Percentiles rank a stretch among this genome's conserved stretches.
phyloP scores from a whole-genome alignment of 64 coral and sea anemone genomes.

The Astreopora myriophthalma region DNA sequence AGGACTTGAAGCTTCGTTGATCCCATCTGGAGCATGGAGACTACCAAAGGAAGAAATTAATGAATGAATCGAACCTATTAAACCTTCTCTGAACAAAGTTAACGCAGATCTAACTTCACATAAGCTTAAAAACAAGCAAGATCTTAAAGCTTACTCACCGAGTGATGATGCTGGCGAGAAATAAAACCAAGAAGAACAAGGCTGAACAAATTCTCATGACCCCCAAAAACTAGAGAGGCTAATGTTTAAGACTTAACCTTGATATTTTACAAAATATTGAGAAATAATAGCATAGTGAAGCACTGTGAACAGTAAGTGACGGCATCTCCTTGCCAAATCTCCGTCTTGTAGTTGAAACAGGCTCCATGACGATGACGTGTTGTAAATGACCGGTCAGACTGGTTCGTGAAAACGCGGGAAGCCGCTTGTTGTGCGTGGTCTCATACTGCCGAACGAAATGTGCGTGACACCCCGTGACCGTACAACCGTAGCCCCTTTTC shows the following conservation, averaged over 20 bases:
- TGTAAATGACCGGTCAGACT: conserved; percentile 67
- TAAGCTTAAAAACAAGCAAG: too few species aligned
- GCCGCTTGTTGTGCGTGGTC: too few species aligned
- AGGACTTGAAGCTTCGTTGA: neutral
- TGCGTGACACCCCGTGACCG: too few species aligned
- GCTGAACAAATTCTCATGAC: conserved; percentile 13
- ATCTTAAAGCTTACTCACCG: too few species aligned
- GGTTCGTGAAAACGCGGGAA: neutral
- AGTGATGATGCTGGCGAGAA: neutral
- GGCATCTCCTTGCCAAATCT: conserved; percentile 33
- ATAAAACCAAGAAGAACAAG: conserved; percentile 24
- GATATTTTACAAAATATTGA: conserved; percentile 22
- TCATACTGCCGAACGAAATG: too few species aligned
- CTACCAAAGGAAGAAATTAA: neutral
- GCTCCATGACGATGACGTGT: conserved; percentile 71
- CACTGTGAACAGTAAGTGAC: neutral
- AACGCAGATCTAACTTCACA: too few species aligned
- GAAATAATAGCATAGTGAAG: conserved; percentile 15
- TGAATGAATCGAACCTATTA: neutral
- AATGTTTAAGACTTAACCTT: neutral
- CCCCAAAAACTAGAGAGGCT: neutral
- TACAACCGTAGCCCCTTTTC: too few species aligned
- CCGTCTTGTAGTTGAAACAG: conserved; percentile 2
- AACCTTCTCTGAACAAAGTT: neutral
- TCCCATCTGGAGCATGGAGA: conserved; percentile 8